Evolutionary conservation across 2,113 vertebrate genomes (phyloP), one percentile per base, ranked within the genome.

Genomic region (Elephas maximus): DNA sequence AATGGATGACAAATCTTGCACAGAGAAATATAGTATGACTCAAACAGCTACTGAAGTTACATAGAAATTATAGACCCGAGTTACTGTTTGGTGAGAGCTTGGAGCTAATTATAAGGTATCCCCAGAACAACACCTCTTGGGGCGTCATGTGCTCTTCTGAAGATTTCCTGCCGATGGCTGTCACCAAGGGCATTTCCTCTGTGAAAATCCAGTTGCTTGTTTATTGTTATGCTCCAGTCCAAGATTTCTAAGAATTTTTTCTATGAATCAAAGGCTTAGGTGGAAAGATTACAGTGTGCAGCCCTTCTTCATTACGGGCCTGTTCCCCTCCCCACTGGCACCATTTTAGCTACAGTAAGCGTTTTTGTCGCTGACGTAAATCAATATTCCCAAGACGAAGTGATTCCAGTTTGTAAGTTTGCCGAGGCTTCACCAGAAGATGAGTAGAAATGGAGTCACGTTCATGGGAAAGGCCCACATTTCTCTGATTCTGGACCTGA

Each of bases 61-160:
- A 92, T 8, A 71, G 53, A 92, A 98, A 96, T 97, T 96, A 92
- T 2, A 95, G 93, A n/a, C 53, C 53, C 83, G n/a, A 26, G 48
- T 7, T 30, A 26, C n/a, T 74, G 30, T 91, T 94, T 79, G 86
- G 69, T 74, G 48, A 96, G 90, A 80, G 24, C 87, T 93, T n/a
- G 45, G 37, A 91, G 80, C 77, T 98, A 93, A 98, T 97, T 96
- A 96, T 73, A 88, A 94, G 24, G 80, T 77, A 90, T 23, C 93
- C 89, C 91, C 51, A 3, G 94, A 93, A 94, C 87, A 94, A 90
- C 48, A 93, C 93, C 81, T 93, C 92, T 94, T 63, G 69, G 12
- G 21, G 37, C 0, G 1, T 84, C 86, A 93, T 0, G 6, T 41
- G 77, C n/a, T 48, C 92, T 91, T 95, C 86, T 91, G 71, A 91